Percentiles rank a stretch among this genome's conserved stretches.
Conservation (phyloP, 2,797 vertebrate species). For the Cryptoprocta ferox region DNA sequence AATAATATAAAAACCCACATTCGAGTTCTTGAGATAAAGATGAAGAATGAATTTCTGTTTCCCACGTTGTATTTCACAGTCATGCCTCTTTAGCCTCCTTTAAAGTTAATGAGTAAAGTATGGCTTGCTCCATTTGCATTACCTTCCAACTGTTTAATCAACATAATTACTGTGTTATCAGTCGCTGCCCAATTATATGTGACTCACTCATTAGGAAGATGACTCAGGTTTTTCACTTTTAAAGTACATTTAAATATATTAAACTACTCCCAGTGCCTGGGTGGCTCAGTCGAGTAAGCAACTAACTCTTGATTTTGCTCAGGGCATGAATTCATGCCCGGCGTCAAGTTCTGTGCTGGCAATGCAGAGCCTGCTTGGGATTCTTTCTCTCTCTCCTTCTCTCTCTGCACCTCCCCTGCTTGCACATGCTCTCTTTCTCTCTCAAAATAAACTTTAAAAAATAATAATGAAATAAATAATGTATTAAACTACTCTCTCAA, state of each 20-base stretch:
- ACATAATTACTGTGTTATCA: neutral
- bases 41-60: neutral
- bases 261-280: no score
- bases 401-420: no score
- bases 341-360: no score
- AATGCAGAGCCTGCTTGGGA: no score
- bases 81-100: neutral
- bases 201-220: conserved; percentile 41
- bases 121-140: neutral
- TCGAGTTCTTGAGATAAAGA: neutral
- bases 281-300: no score
- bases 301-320: no score
- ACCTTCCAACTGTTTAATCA: neutral
- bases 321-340: no score
- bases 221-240: neutral
- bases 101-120: neutral
- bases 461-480: neutral
- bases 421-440: no score
- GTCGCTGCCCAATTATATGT: conserved; percentile 7
- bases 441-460: no score
- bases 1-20: conserved; percentile 26
- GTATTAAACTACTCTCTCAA: conserved; percentile 35
- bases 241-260: conserved; percentile 28
- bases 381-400: no score
- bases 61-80: neutral